A percentile compares a stretch with the other conserved stretches of the same genome.
Conservation (phyloP, 2,888 invertebrate genomes). For the Creontiades dilutus region DNA sequence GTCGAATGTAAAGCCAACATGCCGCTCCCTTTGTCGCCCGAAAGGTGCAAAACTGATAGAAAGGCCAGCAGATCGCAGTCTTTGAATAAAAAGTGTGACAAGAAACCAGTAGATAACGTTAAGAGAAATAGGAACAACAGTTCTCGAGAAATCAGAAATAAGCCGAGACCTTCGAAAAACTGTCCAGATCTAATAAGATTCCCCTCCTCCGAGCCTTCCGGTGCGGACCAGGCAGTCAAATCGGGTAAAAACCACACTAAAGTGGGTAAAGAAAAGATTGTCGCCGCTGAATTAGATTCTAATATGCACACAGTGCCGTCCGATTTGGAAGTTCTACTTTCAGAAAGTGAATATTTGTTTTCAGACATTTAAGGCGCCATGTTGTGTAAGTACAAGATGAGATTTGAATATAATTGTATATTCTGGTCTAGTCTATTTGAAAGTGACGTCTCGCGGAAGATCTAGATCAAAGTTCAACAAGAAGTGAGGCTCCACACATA, state of each 20-base stretch:
- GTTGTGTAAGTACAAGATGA: neutral
- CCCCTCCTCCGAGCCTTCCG: slow-evolving; percentile 75
- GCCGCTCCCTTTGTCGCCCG: slow-evolving; percentile 75
- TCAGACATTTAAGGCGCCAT: slow-evolving; percentile 70
- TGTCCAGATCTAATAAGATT: slow-evolving; percentile 75
- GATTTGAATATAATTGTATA: neutral
- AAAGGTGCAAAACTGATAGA: slow-evolving; percentile 72
- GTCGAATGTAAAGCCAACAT: slow-evolving; percentile 75
- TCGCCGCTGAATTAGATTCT: slow-evolving; percentile 68
- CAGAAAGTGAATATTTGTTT: slow-evolving; percentile 76
- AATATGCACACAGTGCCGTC: slow-evolving; percentile 81
- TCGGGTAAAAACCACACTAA: slow-evolving; percentile 16
- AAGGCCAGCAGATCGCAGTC: slow-evolving; percentile 72
- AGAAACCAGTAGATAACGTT: neutral
- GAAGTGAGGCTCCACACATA: neutral
- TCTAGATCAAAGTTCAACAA: neutral
- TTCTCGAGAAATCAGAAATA: slow-evolving; percentile 61
- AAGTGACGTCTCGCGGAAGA: slow-evolving; percentile 14
- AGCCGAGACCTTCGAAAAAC: slow-evolving; percentile 55
- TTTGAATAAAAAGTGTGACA: slow-evolving; percentile 62
- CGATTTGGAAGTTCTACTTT: slow-evolving; percentile 82
- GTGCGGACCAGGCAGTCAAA: slow-evolving; percentile 46
- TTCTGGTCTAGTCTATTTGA: slow-evolving; percentile 51
- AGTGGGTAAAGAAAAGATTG: slow-evolving; percentile 42
- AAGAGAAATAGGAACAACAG: slow-evolving; percentile 63